Evolutionary conservation across 92 coral and sea anemone species (phyloP).

Genomic region (Epizoanthus illoricatus): DNA sequence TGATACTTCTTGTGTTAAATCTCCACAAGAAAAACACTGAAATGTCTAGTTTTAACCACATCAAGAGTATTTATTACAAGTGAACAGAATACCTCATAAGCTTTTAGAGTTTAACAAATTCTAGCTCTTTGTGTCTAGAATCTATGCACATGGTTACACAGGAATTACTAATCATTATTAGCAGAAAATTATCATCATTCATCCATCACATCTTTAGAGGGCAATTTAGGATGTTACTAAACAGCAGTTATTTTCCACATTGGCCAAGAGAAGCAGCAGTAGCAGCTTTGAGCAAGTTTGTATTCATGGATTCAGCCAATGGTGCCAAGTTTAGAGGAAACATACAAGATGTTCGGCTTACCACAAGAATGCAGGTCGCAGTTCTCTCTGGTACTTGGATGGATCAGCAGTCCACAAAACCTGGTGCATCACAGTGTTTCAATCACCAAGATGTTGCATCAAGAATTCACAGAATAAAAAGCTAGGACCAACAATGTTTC

Average conservation of each 20-base stretch:
- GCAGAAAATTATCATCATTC: conserved; percentile 13
- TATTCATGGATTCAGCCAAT: not conserved
- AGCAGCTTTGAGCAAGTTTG: not conserved
- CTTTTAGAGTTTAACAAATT: no score
- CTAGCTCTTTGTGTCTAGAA: no score
- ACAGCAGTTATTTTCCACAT: conserved; percentile 6
- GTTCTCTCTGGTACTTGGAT: not conserved
- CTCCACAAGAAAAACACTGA: no score
- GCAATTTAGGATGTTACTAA: conserved; percentile 12
- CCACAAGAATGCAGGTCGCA: conserved; percentile 10
- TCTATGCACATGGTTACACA: no score
- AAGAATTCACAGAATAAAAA: not conserved
- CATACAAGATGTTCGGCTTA: conserved; percentile 23
- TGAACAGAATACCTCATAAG: no score
- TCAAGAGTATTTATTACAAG: no score
- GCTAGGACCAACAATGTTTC: not conserved
- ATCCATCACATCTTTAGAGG: conserved; percentile 20
- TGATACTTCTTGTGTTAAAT: no score
- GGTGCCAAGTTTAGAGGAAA: conserved; percentile 8
- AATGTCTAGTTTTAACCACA: no score
- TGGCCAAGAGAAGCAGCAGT: conserved; percentile 8
- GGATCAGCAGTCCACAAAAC: conserved; percentile 8
- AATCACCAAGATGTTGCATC: conserved; percentile 33
- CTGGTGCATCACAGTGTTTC: not conserved
- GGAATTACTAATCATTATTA: not conserved